A percentile compares a stretch with the other conserved stretches of the same genome.
phyloP scores from a whole-genome alignment of 1,140 invertebrate species.

The Hylyphantes graminicola region DNA sequence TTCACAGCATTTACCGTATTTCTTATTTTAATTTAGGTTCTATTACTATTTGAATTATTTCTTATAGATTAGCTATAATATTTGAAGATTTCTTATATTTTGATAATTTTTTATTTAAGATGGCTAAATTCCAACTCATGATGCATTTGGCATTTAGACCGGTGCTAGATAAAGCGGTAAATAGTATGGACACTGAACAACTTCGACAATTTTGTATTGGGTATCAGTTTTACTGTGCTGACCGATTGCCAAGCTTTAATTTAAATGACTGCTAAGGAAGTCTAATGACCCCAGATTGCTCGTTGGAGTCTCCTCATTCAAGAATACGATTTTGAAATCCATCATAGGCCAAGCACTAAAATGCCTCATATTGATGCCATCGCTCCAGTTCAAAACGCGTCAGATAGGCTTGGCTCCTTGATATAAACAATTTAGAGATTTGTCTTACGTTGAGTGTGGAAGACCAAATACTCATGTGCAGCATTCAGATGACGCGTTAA shows the following conservation, averaged over 20 bases:
- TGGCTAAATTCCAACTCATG: not conserved
- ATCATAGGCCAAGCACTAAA: not conserved
- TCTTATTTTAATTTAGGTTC: no score
- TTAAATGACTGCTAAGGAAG: conserved; percentile 4
- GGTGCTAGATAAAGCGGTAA: not conserved
- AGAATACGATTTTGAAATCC: conserved; percentile 30
- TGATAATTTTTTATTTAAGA: no score
- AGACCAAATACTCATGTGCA: conserved; percentile 12
- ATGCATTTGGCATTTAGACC: not conserved
- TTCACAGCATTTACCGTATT: no score
- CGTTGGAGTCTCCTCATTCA: not conserved
- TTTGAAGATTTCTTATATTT: no score
- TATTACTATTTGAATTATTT: no score
- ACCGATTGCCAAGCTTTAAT: not conserved
- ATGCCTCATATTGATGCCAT: conserved; percentile 17
- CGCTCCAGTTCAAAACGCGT: not conserved
- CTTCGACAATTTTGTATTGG: not conserved
- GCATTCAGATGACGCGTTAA: not conserved
- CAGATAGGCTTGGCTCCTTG: not conserved
- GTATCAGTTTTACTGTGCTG: not conserved
- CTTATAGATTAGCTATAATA: no score
- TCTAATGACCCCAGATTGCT: not conserved
- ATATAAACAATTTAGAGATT: conserved; percentile 27
- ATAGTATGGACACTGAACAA: not conserved
- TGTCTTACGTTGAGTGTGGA: conserved; percentile 2